A percentile compares a stretch with the other conserved stretches of the same genome.
These are phyloP conservation scores for Myotis yumanensis DNA, from an alignment of 2,113 vertebrate genomes.

Conservation along the genomic window DNA sequence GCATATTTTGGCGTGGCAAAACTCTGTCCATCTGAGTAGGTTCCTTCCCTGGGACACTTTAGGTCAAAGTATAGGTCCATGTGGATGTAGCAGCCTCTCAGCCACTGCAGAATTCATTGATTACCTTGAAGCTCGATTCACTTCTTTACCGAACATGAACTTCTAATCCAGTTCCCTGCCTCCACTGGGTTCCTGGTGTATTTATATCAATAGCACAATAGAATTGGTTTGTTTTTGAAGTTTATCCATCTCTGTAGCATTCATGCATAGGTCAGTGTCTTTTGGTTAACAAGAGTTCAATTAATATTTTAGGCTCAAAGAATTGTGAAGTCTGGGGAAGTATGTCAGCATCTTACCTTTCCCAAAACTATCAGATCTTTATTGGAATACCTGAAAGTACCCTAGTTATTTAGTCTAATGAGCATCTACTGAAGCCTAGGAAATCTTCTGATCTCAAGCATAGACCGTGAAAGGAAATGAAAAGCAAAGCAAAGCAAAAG, in stretches of 20 bases:
- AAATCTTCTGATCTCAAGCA: constrained; percentile 47
- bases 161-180: background rate
- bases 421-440: constrained; percentile 28
- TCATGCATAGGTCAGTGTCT: background rate
- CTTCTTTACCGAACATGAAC: background rate
- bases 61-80: background rate
- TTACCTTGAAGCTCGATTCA: background rate
- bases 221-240: background rate
- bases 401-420: background rate
- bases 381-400: background rate
- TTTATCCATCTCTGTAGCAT: background rate
- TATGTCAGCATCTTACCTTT: background rate
- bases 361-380: background rate
- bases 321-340: background rate
- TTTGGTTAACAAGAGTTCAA: background rate
- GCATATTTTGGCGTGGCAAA: no score
- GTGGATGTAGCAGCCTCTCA: no score
- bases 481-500: constrained; percentile 34
- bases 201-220: background rate
- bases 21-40: background rate
- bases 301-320: background rate
- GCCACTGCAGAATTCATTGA: background rate
- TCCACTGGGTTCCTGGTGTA: background rate
- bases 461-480: background rate
- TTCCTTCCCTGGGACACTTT: background rate